Evolutionary conservation across 2,888 invertebrate species (phyloP).

Genomic region (Taenaris catops): DNA sequence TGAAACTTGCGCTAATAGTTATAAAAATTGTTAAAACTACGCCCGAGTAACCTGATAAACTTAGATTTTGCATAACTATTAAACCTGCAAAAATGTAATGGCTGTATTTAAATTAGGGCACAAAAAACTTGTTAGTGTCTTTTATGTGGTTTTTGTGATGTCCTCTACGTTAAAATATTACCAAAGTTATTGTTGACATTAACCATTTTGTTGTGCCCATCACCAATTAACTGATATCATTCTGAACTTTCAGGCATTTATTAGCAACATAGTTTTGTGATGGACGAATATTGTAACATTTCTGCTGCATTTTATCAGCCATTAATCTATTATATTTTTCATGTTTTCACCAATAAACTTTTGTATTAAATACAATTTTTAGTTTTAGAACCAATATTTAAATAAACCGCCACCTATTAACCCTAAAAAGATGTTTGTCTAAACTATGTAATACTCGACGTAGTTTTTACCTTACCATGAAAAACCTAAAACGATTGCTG

Average conservation of each 20-base stretch:
- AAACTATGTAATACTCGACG: slow-evolving; percentile 26
- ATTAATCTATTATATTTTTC: slow-evolving; percentile 80
- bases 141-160: slow-evolving; percentile 63
- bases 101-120: slow-evolving; percentile 70
- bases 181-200: slow-evolving; percentile 69
- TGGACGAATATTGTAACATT: slow-evolving; percentile 78
- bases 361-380: slow-evolving; percentile 80
- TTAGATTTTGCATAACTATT: slow-evolving; percentile 47
- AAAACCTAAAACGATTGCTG: no score
- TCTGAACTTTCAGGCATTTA: slow-evolving; percentile 78
- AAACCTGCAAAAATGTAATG: slow-evolving; percentile 59
- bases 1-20: slow-evolving; percentile 57
- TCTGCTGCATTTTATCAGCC: slow-evolving; percentile 80
- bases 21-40: slow-evolving; percentile 55
- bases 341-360: slow-evolving; percentile 81
- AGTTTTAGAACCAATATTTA: slow-evolving; percentile 77
- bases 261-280: slow-evolving; percentile 75
- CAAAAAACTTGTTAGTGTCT: slow-evolving; percentile 77
- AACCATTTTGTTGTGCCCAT: slow-evolving; percentile 76
- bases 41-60: slow-evolving; percentile 56
- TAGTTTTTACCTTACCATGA: slow-evolving; percentile 26
- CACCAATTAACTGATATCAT: slow-evolving; percentile 59
- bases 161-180: slow-evolving; percentile 53
- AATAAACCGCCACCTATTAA: slow-evolving; percentile 75
- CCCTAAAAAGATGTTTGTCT: slow-evolving; percentile 64